These are phyloP conservation scores for Coelopa pilipes DNA, from an alignment of 2,888 invertebrate species.

Conservation along the genomic window DNA sequence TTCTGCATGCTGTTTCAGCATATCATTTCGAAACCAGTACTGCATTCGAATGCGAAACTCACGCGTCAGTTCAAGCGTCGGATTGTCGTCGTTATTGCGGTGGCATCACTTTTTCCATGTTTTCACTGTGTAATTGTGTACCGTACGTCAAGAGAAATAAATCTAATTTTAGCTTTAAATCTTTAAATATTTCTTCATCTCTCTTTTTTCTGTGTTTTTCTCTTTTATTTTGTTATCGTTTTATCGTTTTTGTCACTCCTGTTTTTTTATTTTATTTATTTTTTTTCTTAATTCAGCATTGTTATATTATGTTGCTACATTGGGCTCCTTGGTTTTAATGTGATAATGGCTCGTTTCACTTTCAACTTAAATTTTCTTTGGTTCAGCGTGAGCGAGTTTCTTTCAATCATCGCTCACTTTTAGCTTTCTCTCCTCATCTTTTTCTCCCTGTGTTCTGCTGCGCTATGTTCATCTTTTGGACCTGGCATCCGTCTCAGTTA, in stretches of 20 bases:
- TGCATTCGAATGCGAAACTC: no score
- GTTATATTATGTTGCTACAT: constrained; percentile 13
- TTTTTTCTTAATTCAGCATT: constrained; percentile 2
- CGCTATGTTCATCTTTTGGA: neutral
- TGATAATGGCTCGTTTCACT: constrained; percentile 15
- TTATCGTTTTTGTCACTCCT: constrained; percentile 10
- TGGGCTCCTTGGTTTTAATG: neutral
- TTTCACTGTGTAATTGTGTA: constrained; percentile 1
- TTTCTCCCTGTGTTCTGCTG: neutral
- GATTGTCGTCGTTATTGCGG: no score
- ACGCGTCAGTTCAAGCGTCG: neutral
- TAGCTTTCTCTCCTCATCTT: neutral
- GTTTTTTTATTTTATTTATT: constrained; percentile 9
- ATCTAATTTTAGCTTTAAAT: constrained; percentile 20
- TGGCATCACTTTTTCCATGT: neutral
- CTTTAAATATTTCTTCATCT: constrained; percentile 6
- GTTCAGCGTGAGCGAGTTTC: constrained; percentile 4
- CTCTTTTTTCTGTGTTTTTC: neutral
- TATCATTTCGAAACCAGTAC: neutral
- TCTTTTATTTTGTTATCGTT: neutral
- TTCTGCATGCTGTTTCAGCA: no score
- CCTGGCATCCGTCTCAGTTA: neutral
- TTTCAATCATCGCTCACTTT: constrained; percentile 10
- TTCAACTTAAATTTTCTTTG: constrained; percentile 29
- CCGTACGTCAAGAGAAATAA: neutral